A percentile compares a stretch with the other conserved stretches of the same genome.
Evolutionary conservation across 2,113 vertebrate species (phyloP).

Genomic region (Clarias gariepinus): DNA sequence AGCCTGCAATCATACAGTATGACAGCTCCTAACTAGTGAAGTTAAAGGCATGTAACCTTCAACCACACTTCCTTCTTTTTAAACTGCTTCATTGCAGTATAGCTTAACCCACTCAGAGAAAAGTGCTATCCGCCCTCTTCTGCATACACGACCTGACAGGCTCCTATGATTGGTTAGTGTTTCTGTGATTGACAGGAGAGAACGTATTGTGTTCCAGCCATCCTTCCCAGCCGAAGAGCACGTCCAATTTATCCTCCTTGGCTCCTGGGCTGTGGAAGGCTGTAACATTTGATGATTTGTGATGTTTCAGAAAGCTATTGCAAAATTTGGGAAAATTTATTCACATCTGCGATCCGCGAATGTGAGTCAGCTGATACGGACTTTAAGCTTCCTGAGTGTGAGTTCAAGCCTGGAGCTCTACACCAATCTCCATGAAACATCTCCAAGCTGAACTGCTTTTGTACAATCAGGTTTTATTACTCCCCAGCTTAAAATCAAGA

Average conservation of each 20-base stretch:
- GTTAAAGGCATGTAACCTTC: neutral
- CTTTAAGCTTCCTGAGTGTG: neutral
- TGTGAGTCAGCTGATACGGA: neutral
- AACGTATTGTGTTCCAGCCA: neutral
- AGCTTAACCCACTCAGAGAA: neutral
- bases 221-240: neutral
- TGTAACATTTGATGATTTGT: neutral
- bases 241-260: neutral
- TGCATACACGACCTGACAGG: neutral
- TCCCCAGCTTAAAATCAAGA: constrained; percentile 9
- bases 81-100: neutral
- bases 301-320: no score
- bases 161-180: neutral
- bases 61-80: neutral
- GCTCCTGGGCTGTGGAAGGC: neutral
- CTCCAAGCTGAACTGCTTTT: neutral
- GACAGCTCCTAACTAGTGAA: neutral
- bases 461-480: constrained; percentile 16
- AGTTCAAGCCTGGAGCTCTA: neutral
- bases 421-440: constrained; percentile 1
- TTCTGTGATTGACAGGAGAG: neutral
- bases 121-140: neutral
- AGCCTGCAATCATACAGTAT: neutral
- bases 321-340: no score
- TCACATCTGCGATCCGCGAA: no score